These are phyloP conservation scores for Icerya purchasi DNA, from an alignment of 2,888 invertebrate species.

Conservation along the genomic window DNA sequence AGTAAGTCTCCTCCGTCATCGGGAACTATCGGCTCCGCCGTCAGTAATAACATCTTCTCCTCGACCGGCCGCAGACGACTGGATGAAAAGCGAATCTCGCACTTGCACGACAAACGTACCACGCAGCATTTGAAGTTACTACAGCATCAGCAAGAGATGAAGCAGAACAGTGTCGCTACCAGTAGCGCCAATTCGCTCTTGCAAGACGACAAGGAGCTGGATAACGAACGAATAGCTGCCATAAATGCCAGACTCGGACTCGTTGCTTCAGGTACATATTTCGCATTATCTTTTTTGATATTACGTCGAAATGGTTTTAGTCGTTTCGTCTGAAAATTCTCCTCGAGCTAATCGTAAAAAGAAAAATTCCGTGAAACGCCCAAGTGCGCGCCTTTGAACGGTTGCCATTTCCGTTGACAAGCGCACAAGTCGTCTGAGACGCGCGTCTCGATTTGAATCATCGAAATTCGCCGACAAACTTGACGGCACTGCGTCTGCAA, in stretches of 20 bases:
- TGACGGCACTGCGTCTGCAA: too few relatives aligned
- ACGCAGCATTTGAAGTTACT: background rate
- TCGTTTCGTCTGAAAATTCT: too few relatives aligned
- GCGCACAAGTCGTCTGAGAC: too few relatives aligned
- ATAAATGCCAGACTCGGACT: background rate
- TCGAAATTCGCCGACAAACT: too few relatives aligned
- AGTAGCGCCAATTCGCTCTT: too few relatives aligned
- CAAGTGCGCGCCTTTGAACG: too few relatives aligned
- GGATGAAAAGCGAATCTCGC: background rate
- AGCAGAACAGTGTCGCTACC: background rate
- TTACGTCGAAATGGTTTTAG: too few relatives aligned
- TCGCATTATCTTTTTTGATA: too few relatives aligned
- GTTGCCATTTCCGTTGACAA: too few relatives aligned
- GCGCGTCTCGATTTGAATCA: too few relatives aligned
- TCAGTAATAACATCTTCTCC: background rate
- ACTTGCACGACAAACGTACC: background rate
- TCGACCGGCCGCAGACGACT: background rate
- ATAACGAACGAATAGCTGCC: background rate
- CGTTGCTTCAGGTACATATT: background rate
- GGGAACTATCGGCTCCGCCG: background rate
- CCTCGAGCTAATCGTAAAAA: too few relatives aligned
- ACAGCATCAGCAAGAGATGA: background rate
- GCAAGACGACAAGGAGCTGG: background rate
- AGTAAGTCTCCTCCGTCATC: background rate
- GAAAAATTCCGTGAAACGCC: too few relatives aligned